Base-by-base conservation (phyloP, 2,888 invertebrate genomes). In the Lasioglossum calceatum region DNA sequence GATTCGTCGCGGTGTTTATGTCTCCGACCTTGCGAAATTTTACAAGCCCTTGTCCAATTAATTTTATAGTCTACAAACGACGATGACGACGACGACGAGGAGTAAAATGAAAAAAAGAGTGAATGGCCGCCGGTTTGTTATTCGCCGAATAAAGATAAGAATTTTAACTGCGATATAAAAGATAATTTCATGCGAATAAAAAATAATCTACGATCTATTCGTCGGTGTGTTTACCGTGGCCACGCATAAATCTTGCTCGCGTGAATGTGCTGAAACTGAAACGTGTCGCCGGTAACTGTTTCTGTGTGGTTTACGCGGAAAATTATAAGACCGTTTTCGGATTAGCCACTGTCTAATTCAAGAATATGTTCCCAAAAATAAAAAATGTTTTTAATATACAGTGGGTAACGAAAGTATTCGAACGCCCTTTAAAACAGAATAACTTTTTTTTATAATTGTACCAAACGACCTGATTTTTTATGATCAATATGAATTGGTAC, bases 41-140 rank as follows among this genome's bases (percentile, higher is more conserved):
- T 64, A 64, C 61, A 64, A 32, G 16, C 61, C 61, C 61, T 64
- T 67, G 67, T 70, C 70, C 70, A 70, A 70, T 70, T 36, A 70
- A 70, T 42, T 70, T 70, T 70, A 70, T 70, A 23, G 39, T 70
- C 39, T 36, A 23, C 70, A 32, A 32, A 32, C 67, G 67, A 36
- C 67, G 67, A 47, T 16, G 47, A 47, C 47, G 47, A 47, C 47
- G 4, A 47, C 47, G 16, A 47, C 47, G 47, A 47, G 4, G 47
- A 67, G 23, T 36, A 10, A 67, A 54, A 54, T 23, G 23, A 23
- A 2, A 23, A 23, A 54, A 67, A 36, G 16, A 23, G 7, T 8
- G 61, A 36, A 36, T 4, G 32, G 36, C 19, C 36, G 32, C 36
- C 67, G 32, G 32, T 67, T 36, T 32, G 36, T 67, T 67, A 32